Evolutionary conservation across 1,140 invertebrate genomes (phyloP).

Genomic region (Drosophila yakuba): DNA sequence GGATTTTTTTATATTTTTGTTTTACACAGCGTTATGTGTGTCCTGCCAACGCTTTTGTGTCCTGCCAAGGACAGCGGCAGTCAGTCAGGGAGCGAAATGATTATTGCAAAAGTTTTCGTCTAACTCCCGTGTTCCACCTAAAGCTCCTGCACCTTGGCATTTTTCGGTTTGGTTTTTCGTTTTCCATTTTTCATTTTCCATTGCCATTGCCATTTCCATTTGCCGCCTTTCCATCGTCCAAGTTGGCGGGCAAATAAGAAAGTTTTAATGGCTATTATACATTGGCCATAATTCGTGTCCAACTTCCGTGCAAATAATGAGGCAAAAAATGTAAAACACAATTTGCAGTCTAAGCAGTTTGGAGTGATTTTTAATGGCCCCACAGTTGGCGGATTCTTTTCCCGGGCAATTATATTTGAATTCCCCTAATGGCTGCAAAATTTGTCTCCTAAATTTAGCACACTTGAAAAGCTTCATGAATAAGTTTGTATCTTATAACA

Average conservation of each 20-base stretch:
- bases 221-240: conserved; percentile 1
- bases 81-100: conserved; percentile 62
- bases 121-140: conserved; percentile 50
- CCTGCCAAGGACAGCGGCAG: conserved; percentile 63
- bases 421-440: conserved; percentile 27
- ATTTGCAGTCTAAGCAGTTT: conserved; percentile 75
- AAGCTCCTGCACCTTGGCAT: conserved; percentile 45
- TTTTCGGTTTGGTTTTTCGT: conserved; percentile 26
- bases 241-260: conserved; percentile 51
- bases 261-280: conserved; percentile 77
- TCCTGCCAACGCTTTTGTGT: conserved; percentile 36
- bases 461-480: too few species aligned
- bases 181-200: conserved; percentile 1
- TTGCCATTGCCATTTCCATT: conserved; percentile 3
- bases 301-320: conserved; percentile 58
- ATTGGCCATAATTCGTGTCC: conserved; percentile 75
- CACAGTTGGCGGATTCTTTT: conserved; percentile 42
- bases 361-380: conserved; percentile 76
- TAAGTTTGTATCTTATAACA: too few species aligned
- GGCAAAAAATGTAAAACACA: conserved; percentile 57
- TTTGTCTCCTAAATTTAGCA: conserved; percentile 25
- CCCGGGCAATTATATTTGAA: conserved; percentile 40
- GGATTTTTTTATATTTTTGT: conserved; percentile 36
- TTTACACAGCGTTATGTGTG: conserved; percentile 48
- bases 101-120: conserved; percentile 78